Evolutionary conservation across 23 tunicate species (phyloP), one percentile per base, ranked within the genome.

Genomic region (Pegea sp.): DNA sequence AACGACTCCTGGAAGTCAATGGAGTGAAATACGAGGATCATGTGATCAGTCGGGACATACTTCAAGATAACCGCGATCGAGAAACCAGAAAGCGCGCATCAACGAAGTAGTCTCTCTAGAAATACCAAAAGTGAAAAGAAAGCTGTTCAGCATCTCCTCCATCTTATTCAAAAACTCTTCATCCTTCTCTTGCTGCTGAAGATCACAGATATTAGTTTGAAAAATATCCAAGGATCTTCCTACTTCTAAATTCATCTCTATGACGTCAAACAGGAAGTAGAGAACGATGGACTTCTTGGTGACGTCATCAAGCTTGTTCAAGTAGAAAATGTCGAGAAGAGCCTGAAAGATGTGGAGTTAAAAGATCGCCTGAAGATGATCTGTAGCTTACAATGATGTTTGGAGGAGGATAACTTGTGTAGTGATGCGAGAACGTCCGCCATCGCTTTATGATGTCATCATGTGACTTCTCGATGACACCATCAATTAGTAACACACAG

Each of bases 21-120:
- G 46, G 16, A 11, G 11, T 38, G 46, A 11, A 8, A 38, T 38
- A 8, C 46, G 46, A 38, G 16, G 16, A 38, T 38, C 11, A 8
- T 8, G 11, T 8, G 11, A 8, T 8, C 46, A 8, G 13, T 38
- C 16, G 16, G 16, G 11, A 38, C 46, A 8, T 8, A 38, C 46
- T 8, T 38, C 46, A 8, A 38, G 16, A 16, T 8, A 38, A 8
- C 46, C 46, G 64, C 74, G 95, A 51, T 84, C 95, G 28, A 84
- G 70, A 34, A 84, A 61, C 95, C 95, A 84, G 64, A 84, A 84
- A 25, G 78, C 95, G 52, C 65, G 48, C 26, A 78, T 84, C 3
- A 84, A 71, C 31, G 73, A 69, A 23, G 73, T 73, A 1, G 31
- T 30, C 46, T 38, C 46, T 16, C 11, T 8, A 8, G 46, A 64